phyloP scores from a whole-genome alignment of 1,140 invertebrate species.

The Trichonephila inaurata region DNA sequence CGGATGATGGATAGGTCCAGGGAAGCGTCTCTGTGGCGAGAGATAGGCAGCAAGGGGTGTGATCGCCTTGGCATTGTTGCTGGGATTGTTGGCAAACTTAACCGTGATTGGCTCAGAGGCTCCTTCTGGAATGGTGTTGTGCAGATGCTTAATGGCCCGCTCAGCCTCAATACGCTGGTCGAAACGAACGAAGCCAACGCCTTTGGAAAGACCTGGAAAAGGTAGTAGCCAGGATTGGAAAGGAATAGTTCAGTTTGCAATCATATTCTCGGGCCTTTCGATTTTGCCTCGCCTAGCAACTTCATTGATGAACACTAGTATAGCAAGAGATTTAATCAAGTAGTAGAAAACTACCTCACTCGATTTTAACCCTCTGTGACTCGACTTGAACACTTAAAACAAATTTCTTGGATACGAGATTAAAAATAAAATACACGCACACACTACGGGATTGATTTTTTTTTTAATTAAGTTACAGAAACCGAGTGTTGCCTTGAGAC shows the following conservation, averaged over 20 bases:
- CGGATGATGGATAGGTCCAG: slow-evolving; percentile 95
- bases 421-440: too few relatives aligned
- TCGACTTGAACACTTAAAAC: too few relatives aligned
- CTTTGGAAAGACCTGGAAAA: slow-evolving; percentile 94
- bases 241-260: slow-evolving; percentile 51
- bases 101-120: slow-evolving; percentile 98
- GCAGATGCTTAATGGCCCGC: slow-evolving; percentile 97
- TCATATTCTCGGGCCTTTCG: neutral
- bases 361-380: too few relatives aligned
- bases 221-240: slow-evolving; percentile 75
- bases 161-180: slow-evolving; percentile 99
- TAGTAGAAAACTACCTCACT: too few relatives aligned
- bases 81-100: slow-evolving; percentile 99
- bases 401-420: too few relatives aligned
- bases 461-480: too few relatives aligned
- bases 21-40: slow-evolving; percentile 86
- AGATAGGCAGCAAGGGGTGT: slow-evolving; percentile 96
- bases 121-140: slow-evolving; percentile 97
- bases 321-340: too few relatives aligned
- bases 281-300: too few relatives aligned
- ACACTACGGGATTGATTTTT: too few relatives aligned
- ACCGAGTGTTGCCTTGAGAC: too few relatives aligned
- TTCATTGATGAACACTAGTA: too few relatives aligned
- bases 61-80: slow-evolving; percentile 93
- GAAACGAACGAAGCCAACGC: slow-evolving; percentile 99